Percentiles rank a stretch among this genome's conserved stretches.
Evolutionary conservation across 2,797 vertebrate genomes (phyloP).

Genomic region (Chloroceryle inda): DNA sequence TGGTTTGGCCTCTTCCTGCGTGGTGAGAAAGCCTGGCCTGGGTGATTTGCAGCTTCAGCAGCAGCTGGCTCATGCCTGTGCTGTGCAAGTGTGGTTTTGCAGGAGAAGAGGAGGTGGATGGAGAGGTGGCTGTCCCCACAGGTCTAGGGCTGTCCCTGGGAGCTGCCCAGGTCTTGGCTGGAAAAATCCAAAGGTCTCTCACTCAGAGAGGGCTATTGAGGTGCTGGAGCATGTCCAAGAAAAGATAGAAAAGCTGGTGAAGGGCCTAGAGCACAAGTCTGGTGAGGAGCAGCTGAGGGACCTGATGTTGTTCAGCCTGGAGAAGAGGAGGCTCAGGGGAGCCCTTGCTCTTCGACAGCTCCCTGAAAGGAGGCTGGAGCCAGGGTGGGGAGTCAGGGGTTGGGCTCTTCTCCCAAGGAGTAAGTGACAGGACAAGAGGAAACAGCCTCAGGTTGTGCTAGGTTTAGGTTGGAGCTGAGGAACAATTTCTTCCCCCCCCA

Average conservation of each 20-base stretch:
- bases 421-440: not conserved
- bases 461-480: not conserved
- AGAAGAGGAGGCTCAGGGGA: not conserved
- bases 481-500: not conserved
- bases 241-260: not conserved
- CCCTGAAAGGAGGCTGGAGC: not conserved
- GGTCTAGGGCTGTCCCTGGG: not conserved
- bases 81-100: not conserved
- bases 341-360: not conserved
- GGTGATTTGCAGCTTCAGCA: not conserved
- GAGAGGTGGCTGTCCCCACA: not conserved
- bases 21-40: not conserved
- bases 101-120: not conserved
- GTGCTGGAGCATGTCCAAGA: not conserved
- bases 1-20: not conserved
- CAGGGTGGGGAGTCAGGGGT: not conserved
- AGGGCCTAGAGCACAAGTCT: not conserved
- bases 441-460: not conserved
- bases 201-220: not conserved
- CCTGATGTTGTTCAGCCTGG: not conserved
- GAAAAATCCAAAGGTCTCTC: not conserved
- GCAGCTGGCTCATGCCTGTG: accelerated
- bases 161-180: accelerated
- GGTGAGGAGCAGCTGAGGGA: not conserved
- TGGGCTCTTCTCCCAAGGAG: not conserved